Percentiles rank a stretch among this genome's conserved stretches.
Conservation (phyloP, 2,113 vertebrate species). For the Nicator chloris region DNA sequence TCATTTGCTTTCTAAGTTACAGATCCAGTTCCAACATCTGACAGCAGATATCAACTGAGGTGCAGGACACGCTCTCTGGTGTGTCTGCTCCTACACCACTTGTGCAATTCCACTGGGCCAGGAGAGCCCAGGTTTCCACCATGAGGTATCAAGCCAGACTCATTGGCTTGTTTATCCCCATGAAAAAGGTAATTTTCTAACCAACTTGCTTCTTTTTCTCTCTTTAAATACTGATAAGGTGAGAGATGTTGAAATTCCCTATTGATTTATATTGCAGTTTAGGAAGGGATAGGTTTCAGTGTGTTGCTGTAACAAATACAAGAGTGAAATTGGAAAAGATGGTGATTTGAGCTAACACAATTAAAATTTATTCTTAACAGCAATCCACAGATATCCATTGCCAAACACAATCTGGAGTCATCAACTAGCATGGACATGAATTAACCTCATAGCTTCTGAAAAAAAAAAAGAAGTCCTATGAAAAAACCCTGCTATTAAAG, state of each 20-base stretch:
- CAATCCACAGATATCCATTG: constrained; percentile 1
- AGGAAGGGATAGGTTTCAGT: constrained; percentile 8
- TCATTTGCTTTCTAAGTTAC: background rate
- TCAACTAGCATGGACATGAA: constrained; percentile 42
- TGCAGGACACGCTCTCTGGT: background rate
- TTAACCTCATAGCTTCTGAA: constrained; percentile 8
- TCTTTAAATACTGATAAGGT: background rate
- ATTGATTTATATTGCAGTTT: background rate
- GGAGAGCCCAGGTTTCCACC: background rate
- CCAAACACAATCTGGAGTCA: constrained; percentile 9
- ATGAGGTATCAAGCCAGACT: background rate
- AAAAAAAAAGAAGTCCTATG: background rate
- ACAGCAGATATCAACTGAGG: background rate
- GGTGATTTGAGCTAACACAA: constrained; percentile 4
- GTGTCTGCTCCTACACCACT: background rate
- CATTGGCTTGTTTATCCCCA: background rate
- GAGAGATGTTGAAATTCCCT: background rate
- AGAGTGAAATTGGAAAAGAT: constrained; percentile 20
- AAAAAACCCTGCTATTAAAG: constrained; percentile 27
- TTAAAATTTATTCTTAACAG: constrained; percentile 17
- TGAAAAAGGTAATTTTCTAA: background rate
- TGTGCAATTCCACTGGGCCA: background rate
- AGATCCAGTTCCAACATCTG: background rate
- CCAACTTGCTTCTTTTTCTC: background rate
- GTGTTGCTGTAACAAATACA: background rate